Evolutionary conservation across 1,140 invertebrate species (phyloP), one percentile per base, ranked within the genome.

Genomic region (Belonocnema kinseyi): DNA sequence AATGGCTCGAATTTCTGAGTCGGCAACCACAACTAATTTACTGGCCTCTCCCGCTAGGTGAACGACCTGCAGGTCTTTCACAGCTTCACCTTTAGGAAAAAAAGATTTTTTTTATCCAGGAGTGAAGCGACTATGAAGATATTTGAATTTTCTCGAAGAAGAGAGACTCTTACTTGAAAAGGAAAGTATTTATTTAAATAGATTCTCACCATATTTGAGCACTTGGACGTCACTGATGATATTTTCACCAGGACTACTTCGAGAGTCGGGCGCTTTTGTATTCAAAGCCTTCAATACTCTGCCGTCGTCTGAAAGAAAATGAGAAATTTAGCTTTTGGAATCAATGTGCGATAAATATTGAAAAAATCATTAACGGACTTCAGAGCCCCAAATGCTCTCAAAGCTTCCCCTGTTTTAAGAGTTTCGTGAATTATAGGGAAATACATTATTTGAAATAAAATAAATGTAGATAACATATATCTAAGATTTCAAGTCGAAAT

Each of bases 221-320:
- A 91, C 90, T 84, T 91, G 90, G 33, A 91, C 88, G 66, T 91
- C 90, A 82, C 90, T 91, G 73, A 91, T 84, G 74, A 91, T 91
- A 73, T 91, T 88, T 83, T 91, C 90, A 78, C 85, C 85, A 33
- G 90, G 88, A 77, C 84, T 87, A 83, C 82, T 85, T 40, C 85
- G 80, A n/a, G 88, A 86, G 52, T 93, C 92, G 46, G 91, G 93
- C 76, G 94, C 92, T 46, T 94, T 93, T 19, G 96, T 94, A 90
- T 98, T 99, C 16, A 98, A 94, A n/a, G 96, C 95, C 91, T 98
- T 99, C 77, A 99, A 93, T 53, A 99, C 95, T 88, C 95, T 94
- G 13, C 98, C 98, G 90, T 99, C 96, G 92, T 98, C 96, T 94
- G 92, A 80, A 90, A 92, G 5, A 90, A 76, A 77, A 77, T 75